Percentiles rank a stretch among this genome's conserved stretches.
Evolutionary conservation across 2,797 vertebrate genomes (phyloP).

Genomic region (Schizopygopsis malacanthus): DNA sequence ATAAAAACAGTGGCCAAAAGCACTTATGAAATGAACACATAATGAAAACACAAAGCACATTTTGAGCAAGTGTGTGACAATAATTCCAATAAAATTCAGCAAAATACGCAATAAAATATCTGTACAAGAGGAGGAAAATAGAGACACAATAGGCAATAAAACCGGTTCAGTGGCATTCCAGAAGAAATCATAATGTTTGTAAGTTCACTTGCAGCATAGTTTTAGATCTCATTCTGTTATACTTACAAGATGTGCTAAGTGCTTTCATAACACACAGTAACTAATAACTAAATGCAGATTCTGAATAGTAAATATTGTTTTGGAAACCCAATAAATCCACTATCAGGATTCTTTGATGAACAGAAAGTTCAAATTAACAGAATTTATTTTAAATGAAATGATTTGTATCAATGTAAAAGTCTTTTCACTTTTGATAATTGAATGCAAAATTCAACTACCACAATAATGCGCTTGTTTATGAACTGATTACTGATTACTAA

Average conservation of each 20-base stretch:
- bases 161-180: not conserved
- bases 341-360: too few species aligned
- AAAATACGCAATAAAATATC: not conserved
- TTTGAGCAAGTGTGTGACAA: not conserved
- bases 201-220: too few species aligned
- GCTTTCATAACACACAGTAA: not conserved
- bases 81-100: not conserved
- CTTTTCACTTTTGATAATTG: too few species aligned
- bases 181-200: not conserved
- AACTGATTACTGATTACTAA: not conserved
- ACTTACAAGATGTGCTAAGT: not conserved
- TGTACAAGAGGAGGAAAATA: not conserved
- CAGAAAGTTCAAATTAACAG: too few species aligned
- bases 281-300: not conserved
- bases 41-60: not conserved
- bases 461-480: not conserved
- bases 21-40: not conserved
- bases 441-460: too few species aligned
- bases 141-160: not conserved
- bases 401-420: too few species aligned
- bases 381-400: too few species aligned
- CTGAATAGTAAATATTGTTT: not conserved
- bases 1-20: not conserved
- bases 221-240: not conserved
- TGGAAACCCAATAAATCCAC: not conserved